Percentiles rank a stretch among this genome's conserved stretches.
Evolutionary conservation across 2,888 invertebrate genomes (phyloP).

Genomic region (Empis livida): DNA sequence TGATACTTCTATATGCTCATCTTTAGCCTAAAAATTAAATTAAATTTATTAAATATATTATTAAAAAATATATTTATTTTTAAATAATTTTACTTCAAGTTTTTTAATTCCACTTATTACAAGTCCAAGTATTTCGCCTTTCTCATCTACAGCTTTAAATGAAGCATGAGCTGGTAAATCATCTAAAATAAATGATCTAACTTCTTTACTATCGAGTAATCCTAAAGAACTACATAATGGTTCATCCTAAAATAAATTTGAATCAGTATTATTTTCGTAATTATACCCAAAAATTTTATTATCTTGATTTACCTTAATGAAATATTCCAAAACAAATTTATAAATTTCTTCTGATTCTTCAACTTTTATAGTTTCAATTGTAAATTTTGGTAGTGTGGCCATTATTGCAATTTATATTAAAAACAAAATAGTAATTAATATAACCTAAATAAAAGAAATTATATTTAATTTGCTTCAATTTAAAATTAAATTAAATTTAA

Average conservation of each 20-base stretch:
- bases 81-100: slow-evolving; percentile 21
- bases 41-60: too few species aligned
- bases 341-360: background rate
- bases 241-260: slow-evolving; percentile 26
- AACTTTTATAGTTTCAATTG: background rate
- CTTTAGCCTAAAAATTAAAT: too few species aligned
- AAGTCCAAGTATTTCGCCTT: slow-evolving; percentile 41
- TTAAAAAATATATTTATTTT: background rate
- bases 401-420: too few species aligned
- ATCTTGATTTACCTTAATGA: background rate
- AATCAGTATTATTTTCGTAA: background rate
- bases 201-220: slow-evolving; percentile 35
- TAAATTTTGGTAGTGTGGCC: background rate
- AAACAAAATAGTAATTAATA: too few species aligned
- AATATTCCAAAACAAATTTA: background rate
- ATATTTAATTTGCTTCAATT: too few species aligned
- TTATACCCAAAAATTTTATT: background rate
- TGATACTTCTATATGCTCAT: too few species aligned
- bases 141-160: slow-evolving; percentile 40
- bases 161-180: slow-evolving; percentile 42
- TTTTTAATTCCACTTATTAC: slow-evolving; percentile 38
- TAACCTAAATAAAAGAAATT: too few species aligned
- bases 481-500: too few species aligned
- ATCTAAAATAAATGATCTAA: slow-evolving; percentile 41
- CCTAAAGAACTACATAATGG: slow-evolving; percentile 31